Base-by-base conservation (phyloP, 2,797 vertebrate species). In the Tadarida brasiliensis region DNA sequence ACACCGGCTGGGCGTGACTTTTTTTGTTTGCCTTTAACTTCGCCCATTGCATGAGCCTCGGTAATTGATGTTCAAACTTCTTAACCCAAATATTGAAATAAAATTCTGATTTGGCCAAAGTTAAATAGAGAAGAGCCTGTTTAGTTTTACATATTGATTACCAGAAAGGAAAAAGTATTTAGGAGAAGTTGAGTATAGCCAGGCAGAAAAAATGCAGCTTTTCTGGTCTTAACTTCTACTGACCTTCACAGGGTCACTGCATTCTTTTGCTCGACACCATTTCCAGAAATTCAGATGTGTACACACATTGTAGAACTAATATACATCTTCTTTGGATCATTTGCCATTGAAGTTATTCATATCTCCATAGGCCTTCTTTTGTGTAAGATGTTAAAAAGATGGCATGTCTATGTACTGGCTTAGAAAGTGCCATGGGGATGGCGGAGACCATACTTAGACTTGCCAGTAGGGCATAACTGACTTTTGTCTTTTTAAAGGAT, bases 401-500 rank as follows among this genome's bases (percentile, higher is more conserved):
- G 47, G 11, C 3, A 1, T 33, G 33, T 70, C 67, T 24, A 1
- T 19, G 22, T 57, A 9, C 44, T 4, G 1, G 7, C 70, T 77
- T 91, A 33, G 51, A 24, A 33, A 44, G 16, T 54, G 11, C 39
- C 9, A 1, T 22, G 22, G 57, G 17, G 10, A n/a, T 44, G 49
- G 26, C 51, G 83, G 95, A 85, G 35, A 88, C 28, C 30, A 15
- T 12, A 19, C 68, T 80, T 11, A 56, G 8, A 39, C 57, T 82
- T 82, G 19, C 30, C 30, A 8, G 8, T 16, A 51, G 78, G 71
- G 14, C 1, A 16, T 67, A 65, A 71, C 20, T 39, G 33, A 65
- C 5, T 33, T 96, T 33, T 96, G 65, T 93, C 56, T 97, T 96
- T 92, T 68, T 88, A 51, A 97, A 99, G 99, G 97, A 97, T 76